Percentiles rank a stretch among this genome's conserved stretches.
phyloP scores from a whole-genome alignment of 2,113 vertebrate genomes.

The Microcebus lehilahytsara region DNA sequence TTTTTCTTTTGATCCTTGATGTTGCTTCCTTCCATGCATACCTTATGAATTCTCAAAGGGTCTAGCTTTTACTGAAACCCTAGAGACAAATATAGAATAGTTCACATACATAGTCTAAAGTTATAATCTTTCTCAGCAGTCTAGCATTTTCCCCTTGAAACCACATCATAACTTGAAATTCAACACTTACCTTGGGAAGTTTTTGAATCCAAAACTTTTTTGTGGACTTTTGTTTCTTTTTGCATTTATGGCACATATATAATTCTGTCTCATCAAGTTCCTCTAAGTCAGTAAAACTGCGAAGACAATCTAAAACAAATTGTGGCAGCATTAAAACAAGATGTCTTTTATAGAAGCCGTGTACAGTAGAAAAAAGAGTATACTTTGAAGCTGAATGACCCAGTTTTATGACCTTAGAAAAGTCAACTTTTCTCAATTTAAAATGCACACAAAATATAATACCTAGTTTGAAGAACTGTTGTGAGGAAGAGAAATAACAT shows the following conservation, averaged over 20 bases:
- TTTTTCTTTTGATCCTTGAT: neutral
- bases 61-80: neutral
- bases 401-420: neutral
- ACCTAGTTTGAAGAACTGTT: neutral
- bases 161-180: neutral
- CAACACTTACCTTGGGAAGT: slow-evolving; percentile 91
- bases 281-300: slow-evolving; percentile 98
- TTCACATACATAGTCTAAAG: neutral
- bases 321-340: neutral
- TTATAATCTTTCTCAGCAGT: neutral
- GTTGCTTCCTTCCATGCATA: neutral
- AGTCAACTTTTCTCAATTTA: neutral
- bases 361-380: neutral
- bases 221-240: slow-evolving; percentile 98
- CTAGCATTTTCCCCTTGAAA: neutral
- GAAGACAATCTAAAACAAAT: slow-evolving; percentile 91
- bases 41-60: neutral
- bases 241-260: slow-evolving; percentile 98
- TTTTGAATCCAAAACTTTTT: slow-evolving; percentile 99
- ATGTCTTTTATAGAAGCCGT: neutral
- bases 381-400: neutral
- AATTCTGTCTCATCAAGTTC: slow-evolving; percentile 98
- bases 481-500: neutral
- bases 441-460: neutral
- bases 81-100: neutral